Base-by-base conservation (phyloP, 2,797 vertebrate genomes). In the Takifugu rubripes region DNA sequence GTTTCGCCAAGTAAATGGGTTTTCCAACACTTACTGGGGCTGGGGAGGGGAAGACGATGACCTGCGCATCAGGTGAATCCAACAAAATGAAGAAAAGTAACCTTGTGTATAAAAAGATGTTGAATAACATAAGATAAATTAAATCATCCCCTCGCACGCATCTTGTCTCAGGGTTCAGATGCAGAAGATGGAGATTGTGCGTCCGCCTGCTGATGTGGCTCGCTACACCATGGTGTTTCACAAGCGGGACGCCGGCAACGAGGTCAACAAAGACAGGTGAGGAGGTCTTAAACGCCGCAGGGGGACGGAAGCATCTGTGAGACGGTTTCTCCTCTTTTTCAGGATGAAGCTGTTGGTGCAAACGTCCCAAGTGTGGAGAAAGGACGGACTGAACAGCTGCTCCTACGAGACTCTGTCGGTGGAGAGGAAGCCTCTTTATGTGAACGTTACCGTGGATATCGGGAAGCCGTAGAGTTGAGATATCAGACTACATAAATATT, bases 11-110 rank as follows among this genome's bases (percentile, higher is more conserved):
- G 94, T 98, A 55, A 99, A 99, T 66, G 96, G 97, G 72, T 99
- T 98, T 84, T 94, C 97, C 56, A 99, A 99, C 90, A 90, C 72
- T 44, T 99, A 98, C 91, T 98, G 97, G 97, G 97, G 97, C 43
- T 99, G 97, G 96, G 97, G 97, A 26, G 96, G 93, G 73, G 97
- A 99, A 87, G 97, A 99, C 16, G 96, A 99, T 2, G 97, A 99
- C 75, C 94, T 99, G 68, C 91, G 94, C 52, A 90, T 92, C 85
- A 94, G 97, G 97, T 98, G 77, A 92, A 60, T 36, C 24, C 8
- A 15, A 27, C 16, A 54, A 6, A 67, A 14, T 24, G 17, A 24
- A 52, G 45, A 44, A 29, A 14, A 8, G 31, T 33, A 33, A 33
- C 16, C 6, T n/a, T 24, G 17, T 47, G 24, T 21, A 54, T 31